These are phyloP conservation scores for Drosophila tristis DNA, from an alignment of 1,140 invertebrate genomes.

Conservation along the genomic window DNA sequence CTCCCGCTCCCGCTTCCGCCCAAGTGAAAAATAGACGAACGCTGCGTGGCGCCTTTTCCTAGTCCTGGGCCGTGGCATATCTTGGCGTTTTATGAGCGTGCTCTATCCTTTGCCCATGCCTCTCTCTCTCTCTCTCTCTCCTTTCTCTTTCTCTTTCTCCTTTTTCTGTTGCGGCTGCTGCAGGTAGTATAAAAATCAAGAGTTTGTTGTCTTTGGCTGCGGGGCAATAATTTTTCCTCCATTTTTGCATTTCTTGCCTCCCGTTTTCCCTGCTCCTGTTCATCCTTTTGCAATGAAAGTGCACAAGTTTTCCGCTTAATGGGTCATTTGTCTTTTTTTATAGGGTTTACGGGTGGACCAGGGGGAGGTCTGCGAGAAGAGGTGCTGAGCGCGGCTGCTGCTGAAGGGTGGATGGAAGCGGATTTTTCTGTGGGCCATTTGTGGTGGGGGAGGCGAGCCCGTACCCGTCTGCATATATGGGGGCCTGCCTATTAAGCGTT, in stretches of 20 bases:
- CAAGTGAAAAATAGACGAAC: constrained; percentile 78
- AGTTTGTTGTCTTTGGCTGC: constrained; percentile 80
- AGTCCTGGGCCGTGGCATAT: constrained; percentile 44
- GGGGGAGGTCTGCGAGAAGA: neutral
- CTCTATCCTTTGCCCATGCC: constrained; percentile 58
- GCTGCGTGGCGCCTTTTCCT: constrained; percentile 64
- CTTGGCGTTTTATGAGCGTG: constrained; percentile 73
- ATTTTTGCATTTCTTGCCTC: constrained; percentile 61
- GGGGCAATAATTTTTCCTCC: constrained; percentile 72
- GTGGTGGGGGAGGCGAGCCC: neutral
- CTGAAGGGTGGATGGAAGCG: neutral
- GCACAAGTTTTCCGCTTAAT: constrained; percentile 81
- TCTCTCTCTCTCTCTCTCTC: neutral
- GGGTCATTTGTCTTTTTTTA: constrained; percentile 81
- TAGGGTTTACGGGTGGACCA: constrained; percentile 30
- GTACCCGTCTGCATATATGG: neutral
- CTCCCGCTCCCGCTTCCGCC: constrained; percentile 12
- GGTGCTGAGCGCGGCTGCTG: constrained; percentile 1
- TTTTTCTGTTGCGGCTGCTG: constrained; percentile 28
- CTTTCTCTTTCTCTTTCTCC: neutral
- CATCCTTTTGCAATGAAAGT: constrained; percentile 64
- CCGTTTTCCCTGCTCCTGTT: constrained; percentile 2
- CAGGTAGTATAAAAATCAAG: constrained; percentile 81
- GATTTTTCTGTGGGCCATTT: neutral
- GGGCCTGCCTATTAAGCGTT: neutral